phyloP scores from a whole-genome alignment of 2,797 vertebrate species.

The Pristis pectinata region DNA sequence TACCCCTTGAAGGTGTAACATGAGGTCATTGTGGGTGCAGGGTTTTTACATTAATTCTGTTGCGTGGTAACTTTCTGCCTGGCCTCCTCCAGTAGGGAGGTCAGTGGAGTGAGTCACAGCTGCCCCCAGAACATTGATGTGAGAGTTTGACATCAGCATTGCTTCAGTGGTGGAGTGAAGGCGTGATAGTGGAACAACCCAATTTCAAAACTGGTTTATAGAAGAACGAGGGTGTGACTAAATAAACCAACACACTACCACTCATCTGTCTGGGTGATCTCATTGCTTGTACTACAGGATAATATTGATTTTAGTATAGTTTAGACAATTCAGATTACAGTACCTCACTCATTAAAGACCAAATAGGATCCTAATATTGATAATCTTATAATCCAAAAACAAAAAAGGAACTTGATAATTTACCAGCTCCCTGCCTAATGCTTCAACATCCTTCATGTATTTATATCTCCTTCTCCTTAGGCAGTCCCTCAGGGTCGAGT shows the following conservation, averaged over 20 bases:
- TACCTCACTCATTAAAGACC: background rate
- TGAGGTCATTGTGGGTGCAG: background rate
- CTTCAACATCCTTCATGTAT: too few relatives aligned
- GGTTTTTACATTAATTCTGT: background rate
- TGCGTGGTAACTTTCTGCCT: background rate
- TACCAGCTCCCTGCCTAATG: background rate
- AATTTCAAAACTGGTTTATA: background rate
- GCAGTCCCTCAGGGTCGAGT: too few relatives aligned
- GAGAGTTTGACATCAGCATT: background rate
- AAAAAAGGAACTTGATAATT: background rate
- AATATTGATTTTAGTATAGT: background rate
- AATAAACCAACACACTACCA: background rate
- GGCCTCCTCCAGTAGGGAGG: background rate
- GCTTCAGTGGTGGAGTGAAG: background rate
- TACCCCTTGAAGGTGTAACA: background rate
- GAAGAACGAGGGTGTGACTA: background rate
- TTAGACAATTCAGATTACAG: background rate
- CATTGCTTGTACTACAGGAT: too few relatives aligned
- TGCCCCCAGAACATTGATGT: background rate
- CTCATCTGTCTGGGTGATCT: background rate
- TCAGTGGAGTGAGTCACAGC: background rate
- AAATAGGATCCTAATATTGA: background rate
- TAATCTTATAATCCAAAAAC: background rate
- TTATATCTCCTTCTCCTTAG: too few relatives aligned
- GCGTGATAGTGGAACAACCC: background rate